Evolutionary conservation across 2,888 invertebrate genomes (phyloP).

Genomic region (Eupithecia inturbata): DNA sequence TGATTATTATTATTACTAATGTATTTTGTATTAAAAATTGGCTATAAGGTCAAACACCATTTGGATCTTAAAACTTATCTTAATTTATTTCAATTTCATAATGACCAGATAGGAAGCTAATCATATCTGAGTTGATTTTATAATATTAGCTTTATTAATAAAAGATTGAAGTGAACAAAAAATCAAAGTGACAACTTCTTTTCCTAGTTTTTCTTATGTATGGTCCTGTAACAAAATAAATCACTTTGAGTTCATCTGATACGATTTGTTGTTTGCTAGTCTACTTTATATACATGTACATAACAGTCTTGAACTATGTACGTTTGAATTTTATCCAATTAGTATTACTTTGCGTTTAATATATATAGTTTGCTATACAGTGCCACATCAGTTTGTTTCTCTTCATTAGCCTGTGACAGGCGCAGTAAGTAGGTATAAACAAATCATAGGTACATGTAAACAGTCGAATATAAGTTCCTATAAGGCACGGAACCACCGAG

Average conservation of each 20-base stretch:
- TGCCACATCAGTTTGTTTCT: too few species aligned
- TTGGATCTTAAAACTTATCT: neutral
- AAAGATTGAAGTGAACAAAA: neutral
- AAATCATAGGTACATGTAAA: neutral
- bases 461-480: neutral
- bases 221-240: neutral
- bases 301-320: neutral
- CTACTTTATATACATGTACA: neutral
- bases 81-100: neutral
- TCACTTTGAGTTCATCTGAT: neutral
- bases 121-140: neutral
- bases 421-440: neutral
- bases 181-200: neutral
- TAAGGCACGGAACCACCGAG: neutral
- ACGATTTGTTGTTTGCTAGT: neutral
- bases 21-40: constrained; percentile 13
- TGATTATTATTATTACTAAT: too few species aligned
- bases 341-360: neutral
- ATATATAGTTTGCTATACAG: too few species aligned
- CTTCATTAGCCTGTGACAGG: neutral
- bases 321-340: neutral
- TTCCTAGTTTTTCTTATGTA: neutral
- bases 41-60: neutral
- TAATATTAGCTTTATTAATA: too few species aligned
- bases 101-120: neutral